Evolutionary conservation across 64 coral and sea anemone species (phyloP).

Genomic region (Trachythela sp.): DNA sequence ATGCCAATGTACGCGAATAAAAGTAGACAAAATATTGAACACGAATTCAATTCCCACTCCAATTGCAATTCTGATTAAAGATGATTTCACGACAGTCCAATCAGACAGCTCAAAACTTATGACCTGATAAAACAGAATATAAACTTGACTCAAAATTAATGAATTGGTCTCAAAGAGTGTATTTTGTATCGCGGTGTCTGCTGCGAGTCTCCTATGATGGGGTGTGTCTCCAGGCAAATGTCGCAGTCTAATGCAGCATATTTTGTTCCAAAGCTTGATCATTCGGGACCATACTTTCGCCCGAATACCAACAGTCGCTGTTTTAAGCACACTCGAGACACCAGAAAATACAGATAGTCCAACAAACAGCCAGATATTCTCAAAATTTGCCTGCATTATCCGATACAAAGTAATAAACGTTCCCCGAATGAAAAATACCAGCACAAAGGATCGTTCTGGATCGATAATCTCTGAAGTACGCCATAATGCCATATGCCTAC

Average conservation of each 20-base stretch:
- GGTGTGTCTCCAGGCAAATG: not conserved
- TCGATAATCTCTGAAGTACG: not conserved
- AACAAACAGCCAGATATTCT: not conserved
- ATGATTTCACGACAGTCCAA: not conserved
- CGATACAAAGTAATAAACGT: not conserved
- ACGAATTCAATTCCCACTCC: not conserved
- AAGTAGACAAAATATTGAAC: not conserved
- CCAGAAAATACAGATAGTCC: not conserved
- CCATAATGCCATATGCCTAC: not conserved
- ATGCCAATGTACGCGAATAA: not conserved
- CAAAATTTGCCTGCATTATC: not conserved
- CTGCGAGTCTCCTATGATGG: not conserved
- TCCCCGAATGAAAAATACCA: not conserved
- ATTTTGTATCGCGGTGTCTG: not conserved
- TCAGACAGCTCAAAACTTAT: not conserved
- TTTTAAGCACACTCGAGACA: not conserved
- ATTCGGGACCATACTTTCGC: not conserved
- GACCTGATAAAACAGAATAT: not conserved
- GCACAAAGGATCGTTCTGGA: not conserved
- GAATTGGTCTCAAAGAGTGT: not conserved
- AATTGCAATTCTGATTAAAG: not conserved
- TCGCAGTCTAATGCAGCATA: not conserved
- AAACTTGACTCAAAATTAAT: not conserved
- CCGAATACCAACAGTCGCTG: not conserved
- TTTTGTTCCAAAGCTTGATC: not conserved